Evolutionary conservation across 2,113 vertebrate genomes (phyloP).

Genomic region (Castor canadensis): DNA sequence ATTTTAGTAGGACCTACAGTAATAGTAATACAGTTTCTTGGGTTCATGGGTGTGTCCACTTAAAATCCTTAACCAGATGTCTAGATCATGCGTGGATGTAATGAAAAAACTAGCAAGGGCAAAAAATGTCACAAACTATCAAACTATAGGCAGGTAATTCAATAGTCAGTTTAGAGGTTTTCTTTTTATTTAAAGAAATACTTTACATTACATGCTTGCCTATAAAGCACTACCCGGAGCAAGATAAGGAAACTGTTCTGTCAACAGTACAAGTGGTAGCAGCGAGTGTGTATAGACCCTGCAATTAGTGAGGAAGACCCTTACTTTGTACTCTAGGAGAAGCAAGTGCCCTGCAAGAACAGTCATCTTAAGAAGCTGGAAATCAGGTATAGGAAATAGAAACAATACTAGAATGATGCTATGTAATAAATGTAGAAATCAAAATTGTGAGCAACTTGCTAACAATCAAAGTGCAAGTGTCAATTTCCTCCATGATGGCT

Average conservation of each 20-base stretch:
- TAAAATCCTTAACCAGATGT: slow-evolving; percentile 90
- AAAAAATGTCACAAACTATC: slow-evolving; percentile 93
- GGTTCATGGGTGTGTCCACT: slow-evolving; percentile 86
- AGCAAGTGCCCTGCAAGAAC: slow-evolving; percentile 85
- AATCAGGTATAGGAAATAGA: slow-evolving; percentile 66
- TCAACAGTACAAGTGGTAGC: slow-evolving; percentile 95
- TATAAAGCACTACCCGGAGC: slow-evolving; percentile 93
- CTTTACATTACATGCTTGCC: slow-evolving; percentile 97
- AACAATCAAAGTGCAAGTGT: slow-evolving; percentile 75
- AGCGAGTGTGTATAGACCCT: slow-evolving; percentile 93
- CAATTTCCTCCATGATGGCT: slow-evolving; percentile 78
- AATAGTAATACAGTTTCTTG: slow-evolving; percentile 86
- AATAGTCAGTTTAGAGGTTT: slow-evolving; percentile 89
- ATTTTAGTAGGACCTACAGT: slow-evolving; percentile 88
- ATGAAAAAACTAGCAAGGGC: slow-evolving; percentile 92
- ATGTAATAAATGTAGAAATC: slow-evolving; percentile 82
- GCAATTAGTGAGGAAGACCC: slow-evolving; percentile 88
- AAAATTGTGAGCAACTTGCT: slow-evolving; percentile 83
- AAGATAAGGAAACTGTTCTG: slow-evolving; percentile 90
- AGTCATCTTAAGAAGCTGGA: slow-evolving; percentile 85
- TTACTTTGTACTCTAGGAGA: slow-evolving; percentile 84
- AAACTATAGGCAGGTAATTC: slow-evolving; percentile 94
- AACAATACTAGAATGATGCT: slow-evolving; percentile 81
- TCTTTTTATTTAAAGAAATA: slow-evolving; percentile 96
- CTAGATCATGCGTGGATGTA: slow-evolving; percentile 87